Conservation (phyloP, 2,888 invertebrate species). For the Drosophila merina region DNA sequence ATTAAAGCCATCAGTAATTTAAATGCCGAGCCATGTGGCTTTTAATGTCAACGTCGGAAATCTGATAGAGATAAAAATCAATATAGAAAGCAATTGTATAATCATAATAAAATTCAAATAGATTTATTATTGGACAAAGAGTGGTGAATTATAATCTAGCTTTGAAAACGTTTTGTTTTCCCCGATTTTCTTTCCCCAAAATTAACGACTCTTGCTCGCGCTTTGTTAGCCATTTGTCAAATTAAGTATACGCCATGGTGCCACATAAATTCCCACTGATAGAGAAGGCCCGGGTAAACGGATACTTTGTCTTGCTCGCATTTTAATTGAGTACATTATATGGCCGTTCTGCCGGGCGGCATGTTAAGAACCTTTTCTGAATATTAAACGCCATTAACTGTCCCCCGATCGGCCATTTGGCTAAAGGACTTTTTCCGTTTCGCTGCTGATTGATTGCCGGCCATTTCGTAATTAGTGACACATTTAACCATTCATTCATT, state of each 20-base stretch:
- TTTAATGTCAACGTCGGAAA: neutral
- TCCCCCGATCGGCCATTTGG: constrained; percentile 36
- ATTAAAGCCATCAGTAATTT: constrained; percentile 32
- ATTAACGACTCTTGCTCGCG: constrained; percentile 5
- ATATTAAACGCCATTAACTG: constrained; percentile 38
- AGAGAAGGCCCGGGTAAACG: constrained; percentile 29
- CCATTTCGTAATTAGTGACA: constrained; percentile 47
- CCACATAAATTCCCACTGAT: constrained; percentile 29
- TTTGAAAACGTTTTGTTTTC: neutral
- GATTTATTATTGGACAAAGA: neutral
- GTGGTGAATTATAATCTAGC: neutral
- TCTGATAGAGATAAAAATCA: neutral
- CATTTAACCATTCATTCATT: constrained; percentile 38
- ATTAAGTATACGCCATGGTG: constrained; percentile 36
- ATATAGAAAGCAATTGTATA: neutral
- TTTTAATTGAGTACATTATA: constrained; percentile 46
- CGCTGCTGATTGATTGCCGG: constrained; percentile 36
- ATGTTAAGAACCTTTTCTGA: constrained; percentile 35
- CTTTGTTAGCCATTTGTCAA: constrained; percentile 36
- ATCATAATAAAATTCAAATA: constrained; percentile 1
- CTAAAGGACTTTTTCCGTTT: constrained; percentile 10
- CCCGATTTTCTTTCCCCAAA: neutral
- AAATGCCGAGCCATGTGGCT: constrained; percentile 12
- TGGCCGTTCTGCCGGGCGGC: constrained; percentile 1
- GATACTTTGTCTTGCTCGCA: constrained; percentile 33